These are phyloP conservation scores for Melieria omissa DNA, from an alignment of 2,888 invertebrate genomes.

Conservation along the genomic window DNA sequence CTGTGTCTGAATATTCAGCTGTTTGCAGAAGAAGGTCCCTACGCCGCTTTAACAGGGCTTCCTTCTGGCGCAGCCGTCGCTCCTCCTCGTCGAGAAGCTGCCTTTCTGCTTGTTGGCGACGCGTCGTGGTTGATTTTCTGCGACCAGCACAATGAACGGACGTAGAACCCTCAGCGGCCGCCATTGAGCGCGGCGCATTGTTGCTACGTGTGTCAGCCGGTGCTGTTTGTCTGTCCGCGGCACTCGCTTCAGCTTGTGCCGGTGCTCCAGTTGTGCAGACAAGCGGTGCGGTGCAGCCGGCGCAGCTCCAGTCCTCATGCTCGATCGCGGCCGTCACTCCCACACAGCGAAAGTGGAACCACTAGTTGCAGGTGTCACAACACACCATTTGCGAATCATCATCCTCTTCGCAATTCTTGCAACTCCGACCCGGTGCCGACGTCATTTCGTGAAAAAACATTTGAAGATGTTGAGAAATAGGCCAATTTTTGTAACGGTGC, in stretches of 20 bases:
- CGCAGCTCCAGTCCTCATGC: conserved; percentile 10
- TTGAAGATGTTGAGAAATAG: no score
- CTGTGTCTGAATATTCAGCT: not conserved
- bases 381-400: conserved; percentile 36
- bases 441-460: no score
- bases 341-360: conserved; percentile 32
- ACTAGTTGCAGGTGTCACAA: conserved; percentile 34
- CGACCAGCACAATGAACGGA: no score
- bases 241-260: no score
- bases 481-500: no score
- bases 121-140: no score
- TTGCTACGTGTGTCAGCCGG: no score
- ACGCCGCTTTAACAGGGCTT: not conserved
- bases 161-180: no score
- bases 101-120: conserved; percentile 1
- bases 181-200: no score
- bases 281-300: not conserved
- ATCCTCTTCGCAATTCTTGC: conserved; percentile 8
- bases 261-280: not conserved
- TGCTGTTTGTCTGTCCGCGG: no score
- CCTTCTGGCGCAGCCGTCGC: not conserved
- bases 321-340: conserved; percentile 13
- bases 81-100: conserved; percentile 10
- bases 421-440: not conserved
- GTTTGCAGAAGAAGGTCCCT: not conserved